Percentiles rank a stretch among this genome's conserved stretches.
Conservation (phyloP, 2,113 vertebrate species). For the Girardinichthys multiradiatus region DNA sequence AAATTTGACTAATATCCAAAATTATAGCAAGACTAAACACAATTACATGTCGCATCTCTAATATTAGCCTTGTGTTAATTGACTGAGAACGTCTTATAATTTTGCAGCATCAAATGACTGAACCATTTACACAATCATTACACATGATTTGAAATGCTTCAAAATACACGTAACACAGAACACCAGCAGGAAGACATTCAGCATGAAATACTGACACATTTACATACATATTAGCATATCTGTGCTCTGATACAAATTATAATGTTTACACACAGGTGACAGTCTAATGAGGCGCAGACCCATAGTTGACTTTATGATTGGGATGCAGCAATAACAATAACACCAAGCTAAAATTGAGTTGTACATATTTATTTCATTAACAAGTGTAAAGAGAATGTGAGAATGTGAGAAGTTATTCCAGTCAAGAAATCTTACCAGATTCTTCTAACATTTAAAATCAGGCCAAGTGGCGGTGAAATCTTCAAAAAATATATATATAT, state of each 20-base stretch:
- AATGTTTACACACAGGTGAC: constrained; percentile 38
- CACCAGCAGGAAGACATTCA: constrained; percentile 68
- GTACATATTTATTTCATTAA: not conserved
- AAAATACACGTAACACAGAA: constrained; percentile 50
- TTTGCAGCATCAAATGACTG: constrained; percentile 15
- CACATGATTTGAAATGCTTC: constrained; percentile 31
- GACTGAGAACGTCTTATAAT: constrained; percentile 2
- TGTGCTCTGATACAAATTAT: constrained; percentile 44
- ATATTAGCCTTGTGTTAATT: constrained; percentile 9
- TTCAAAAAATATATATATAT: too few relatives aligned
- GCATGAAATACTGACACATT: constrained; percentile 62
- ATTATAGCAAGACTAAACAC: constrained; percentile 17
- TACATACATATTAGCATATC: constrained; percentile 61
- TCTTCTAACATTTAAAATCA: not conserved
- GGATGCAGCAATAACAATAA: constrained; percentile 46
- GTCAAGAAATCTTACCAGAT: not conserved
- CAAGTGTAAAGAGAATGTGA: not conserved
- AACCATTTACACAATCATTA: constrained; percentile 1
- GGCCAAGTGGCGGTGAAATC: not conserved
- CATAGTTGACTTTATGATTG: constrained; percentile 19
- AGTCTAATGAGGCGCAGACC: constrained; percentile 44
- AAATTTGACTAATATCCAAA: not conserved
- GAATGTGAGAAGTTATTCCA: not conserved
- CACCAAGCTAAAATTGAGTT: not conserved
- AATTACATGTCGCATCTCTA: not conserved